Conservation (phyloP, 1,140 invertebrate species). For the Megalopta genalis region DNA sequence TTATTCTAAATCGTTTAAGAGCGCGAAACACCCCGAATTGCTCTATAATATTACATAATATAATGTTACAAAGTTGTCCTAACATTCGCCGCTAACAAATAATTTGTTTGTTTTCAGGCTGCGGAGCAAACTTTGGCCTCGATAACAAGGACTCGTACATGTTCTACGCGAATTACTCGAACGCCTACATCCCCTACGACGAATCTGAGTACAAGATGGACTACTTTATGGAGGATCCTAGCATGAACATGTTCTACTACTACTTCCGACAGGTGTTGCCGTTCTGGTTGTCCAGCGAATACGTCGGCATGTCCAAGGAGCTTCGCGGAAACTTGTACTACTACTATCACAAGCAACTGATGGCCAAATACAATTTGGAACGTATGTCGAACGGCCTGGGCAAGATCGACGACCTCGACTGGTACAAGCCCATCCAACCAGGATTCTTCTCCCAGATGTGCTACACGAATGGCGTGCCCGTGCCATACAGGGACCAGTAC, state of each 20-base stretch:
- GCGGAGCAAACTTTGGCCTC: constrained; percentile 7
- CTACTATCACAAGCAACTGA: constrained; percentile 82
- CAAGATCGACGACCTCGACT: constrained; percentile 82
- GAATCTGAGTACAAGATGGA: constrained; percentile 83
- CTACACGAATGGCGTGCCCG: constrained; percentile 84
- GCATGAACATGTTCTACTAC: constrained; percentile 86
- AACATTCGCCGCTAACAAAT: background rate
- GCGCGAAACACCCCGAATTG: too few species aligned
- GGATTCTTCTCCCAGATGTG: constrained; percentile 85
- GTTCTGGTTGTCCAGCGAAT: constrained; percentile 82
- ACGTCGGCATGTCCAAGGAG: constrained; percentile 79
- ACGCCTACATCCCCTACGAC: constrained; percentile 58
- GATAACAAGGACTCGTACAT: constrained; percentile 68
- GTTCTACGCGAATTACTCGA: constrained; percentile 73
- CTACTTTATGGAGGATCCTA: constrained; percentile 88
- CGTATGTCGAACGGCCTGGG: constrained; percentile 83
- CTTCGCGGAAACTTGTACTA: constrained; percentile 83
- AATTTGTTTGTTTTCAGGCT: constrained; percentile 14
- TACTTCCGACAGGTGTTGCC: constrained; percentile 85
- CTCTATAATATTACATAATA: too few species aligned
- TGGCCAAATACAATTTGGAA: constrained; percentile 85
- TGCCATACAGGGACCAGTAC: constrained; percentile 81
- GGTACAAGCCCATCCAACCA: constrained; percentile 80
- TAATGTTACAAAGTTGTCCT: too few species aligned
- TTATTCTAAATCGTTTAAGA: too few species aligned